Base-by-base conservation (phyloP, 2,113 vertebrate genomes). In the Epinephelus lanceolatus region DNA sequence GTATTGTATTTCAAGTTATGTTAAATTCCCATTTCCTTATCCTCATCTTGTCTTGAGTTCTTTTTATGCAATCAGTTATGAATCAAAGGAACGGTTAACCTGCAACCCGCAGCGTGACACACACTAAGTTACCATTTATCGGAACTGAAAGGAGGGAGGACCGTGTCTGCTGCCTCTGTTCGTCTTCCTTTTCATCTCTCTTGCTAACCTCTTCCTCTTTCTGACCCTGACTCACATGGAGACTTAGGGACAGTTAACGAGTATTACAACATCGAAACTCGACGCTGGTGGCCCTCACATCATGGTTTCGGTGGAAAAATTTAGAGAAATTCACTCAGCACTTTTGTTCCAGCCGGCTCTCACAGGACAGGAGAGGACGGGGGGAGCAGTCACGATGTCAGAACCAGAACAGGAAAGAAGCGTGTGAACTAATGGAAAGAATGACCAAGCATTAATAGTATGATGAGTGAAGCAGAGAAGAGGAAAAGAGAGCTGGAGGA, bases 181-280 rank as follows among this genome's bases (percentile, higher is more conserved):
- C 59, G 10, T 75, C 90, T 83, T 81, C 69, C 72, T 90, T 85
- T 85, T 91, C 86, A 88, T 81, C 81, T 78, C 61, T 80, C 66
- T 25, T 78, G 63, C 61, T 63, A 53, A 86, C 80, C 86, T 87
- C 90, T 94, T 95, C 93, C 93, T 89, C 91, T 88, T 94, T 94
- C 75, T 89, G 80, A 87, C 61, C 75, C 83, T 93, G 93, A 95
- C 76, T 95, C 92, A 94, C 79, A 70, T 62, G 5, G n/a, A 80
- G 66, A 84, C 83, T 0, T 1, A 79, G 59, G 75, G 66, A 82
- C 92, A 63, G 89, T 92, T 89, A 65, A 88, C 45, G 2, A 47
- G 76, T 77, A 72, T 94, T 94, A 91, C 88, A 19, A 90, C 93
- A 95, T 91, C 91, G 88, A 94, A 93, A 95, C 94, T 81, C 2